These are phyloP conservation scores for Dicrostonyx torquatus DNA, from an alignment of 2,797 vertebrate species.

Conservation along the genomic window DNA sequence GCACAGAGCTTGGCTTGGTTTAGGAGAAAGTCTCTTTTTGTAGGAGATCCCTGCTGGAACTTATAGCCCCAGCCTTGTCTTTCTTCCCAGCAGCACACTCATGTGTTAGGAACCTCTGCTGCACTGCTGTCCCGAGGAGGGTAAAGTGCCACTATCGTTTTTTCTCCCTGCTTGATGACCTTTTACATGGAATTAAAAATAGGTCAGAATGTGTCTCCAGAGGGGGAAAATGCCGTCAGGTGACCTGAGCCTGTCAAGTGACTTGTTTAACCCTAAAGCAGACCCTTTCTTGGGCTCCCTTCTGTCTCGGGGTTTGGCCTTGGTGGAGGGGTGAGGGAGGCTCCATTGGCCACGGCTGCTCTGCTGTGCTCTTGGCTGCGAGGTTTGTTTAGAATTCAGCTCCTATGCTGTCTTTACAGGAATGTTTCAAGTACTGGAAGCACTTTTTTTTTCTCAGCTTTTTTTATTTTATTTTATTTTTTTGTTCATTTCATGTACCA, in stretches of 20 bases:
- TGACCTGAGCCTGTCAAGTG: conserved; percentile 1
- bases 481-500: too few relatives aligned
- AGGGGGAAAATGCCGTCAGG: neutral
- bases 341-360: neutral
- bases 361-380: neutral
- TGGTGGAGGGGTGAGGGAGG: neutral
- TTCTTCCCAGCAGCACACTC: conserved; percentile 1
- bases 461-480: too few relatives aligned
- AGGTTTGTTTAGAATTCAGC: neutral
- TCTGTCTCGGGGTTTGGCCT: conserved; percentile 37
- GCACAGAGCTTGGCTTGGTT: neutral
- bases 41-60: neutral
- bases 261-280: neutral
- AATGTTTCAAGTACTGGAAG: neutral
- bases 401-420: neutral
- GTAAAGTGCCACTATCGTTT: neutral
- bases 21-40: neutral
- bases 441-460: neutral
- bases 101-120: conserved; percentile 15
- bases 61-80: conserved; percentile 47
- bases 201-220: conserved; percentile 27
- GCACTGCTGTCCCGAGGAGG: neutral
- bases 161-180: conserved; percentile 20
- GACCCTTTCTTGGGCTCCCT: conserved; percentile 30
- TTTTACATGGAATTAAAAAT: conserved; percentile 70